Conservation (phyloP, 2,888 invertebrate species). For the Callimorpha dominula region DNA sequence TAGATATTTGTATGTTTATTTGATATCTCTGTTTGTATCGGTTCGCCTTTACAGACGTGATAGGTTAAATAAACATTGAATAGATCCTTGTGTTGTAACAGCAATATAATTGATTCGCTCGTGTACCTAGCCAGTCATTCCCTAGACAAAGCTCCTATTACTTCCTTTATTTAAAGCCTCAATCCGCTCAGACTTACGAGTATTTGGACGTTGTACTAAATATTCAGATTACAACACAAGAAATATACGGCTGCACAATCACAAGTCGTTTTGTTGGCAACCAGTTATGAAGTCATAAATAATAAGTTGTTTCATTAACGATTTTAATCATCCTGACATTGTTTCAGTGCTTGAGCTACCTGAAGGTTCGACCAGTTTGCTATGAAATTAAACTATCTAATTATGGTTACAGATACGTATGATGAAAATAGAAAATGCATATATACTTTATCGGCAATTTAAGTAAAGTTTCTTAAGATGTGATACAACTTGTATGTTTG, state of each 20-base stretch:
- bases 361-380: too few relatives aligned
- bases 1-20: too few relatives aligned
- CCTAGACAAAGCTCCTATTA: conserved; percentile 32
- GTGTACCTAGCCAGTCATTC: conserved; percentile 20
- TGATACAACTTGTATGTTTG: too few relatives aligned
- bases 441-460: too few relatives aligned
- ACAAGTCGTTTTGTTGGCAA: neutral
- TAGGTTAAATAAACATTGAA: neutral
- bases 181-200: conserved; percentile 24
- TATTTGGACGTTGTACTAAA: conserved; percentile 24
- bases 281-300: neutral
- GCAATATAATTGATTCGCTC: conserved; percentile 14
- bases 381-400: too few relatives aligned
- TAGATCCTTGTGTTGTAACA: neutral
- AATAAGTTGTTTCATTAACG: neutral
- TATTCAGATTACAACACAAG: conserved; percentile 32
- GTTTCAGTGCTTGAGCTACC: too few relatives aligned
- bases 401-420: too few relatives aligned
- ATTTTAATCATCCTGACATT: neutral
- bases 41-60: too few relatives aligned
- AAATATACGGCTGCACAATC: conserved; percentile 11
- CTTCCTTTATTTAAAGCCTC: conserved; percentile 35
- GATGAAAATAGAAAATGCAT: too few relatives aligned
- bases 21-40: too few relatives aligned
- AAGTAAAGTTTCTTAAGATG: too few relatives aligned